A percentile compares a stretch with the other conserved stretches of the same genome.
phyloP scores from a whole-genome alignment of 2,888 invertebrate species.

The Patella caerulea region DNA sequence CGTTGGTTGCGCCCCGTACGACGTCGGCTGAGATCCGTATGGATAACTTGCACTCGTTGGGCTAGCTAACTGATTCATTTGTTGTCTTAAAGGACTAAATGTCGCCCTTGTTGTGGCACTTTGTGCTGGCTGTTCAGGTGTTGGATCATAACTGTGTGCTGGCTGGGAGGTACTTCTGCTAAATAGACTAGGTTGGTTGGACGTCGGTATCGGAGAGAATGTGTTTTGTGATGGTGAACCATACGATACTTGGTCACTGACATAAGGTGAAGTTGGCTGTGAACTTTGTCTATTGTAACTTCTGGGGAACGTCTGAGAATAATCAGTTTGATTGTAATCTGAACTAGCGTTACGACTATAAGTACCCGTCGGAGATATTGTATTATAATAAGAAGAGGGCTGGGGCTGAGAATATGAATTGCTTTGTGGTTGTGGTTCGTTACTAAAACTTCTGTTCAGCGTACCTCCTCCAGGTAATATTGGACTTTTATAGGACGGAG shows the following conservation, averaged over 20 bases:
- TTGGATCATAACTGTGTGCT: slow-evolving; percentile 13
- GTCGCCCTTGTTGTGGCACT: slow-evolving; percentile 4
- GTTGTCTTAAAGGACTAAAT: neutral
- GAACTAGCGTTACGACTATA: slow-evolving; percentile 9
- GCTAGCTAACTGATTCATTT: slow-evolving; percentile 11
- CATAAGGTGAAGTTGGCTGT: slow-evolving; percentile 6
- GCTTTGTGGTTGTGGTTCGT: neutral
- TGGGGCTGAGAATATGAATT: slow-evolving; percentile 17
- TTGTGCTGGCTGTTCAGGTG: slow-evolving; percentile 18
- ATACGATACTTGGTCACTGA: neutral
- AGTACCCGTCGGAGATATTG: slow-evolving; percentile 28
- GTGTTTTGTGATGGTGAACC: slow-evolving; percentile 8
- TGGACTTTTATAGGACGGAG: slow-evolving; percentile 32
- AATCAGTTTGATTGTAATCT: neutral
- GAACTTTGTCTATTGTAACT: slow-evolving; percentile 9
- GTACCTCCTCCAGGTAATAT: slow-evolving; percentile 2
- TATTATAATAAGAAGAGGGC: slow-evolving; percentile 26
- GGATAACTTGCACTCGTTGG: slow-evolving; percentile 23
- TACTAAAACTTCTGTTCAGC: neutral
- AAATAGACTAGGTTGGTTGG: neutral
- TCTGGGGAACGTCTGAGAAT: slow-evolving; percentile 15
- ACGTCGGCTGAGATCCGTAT: slow-evolving; percentile 29
- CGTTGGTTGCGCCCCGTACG: slow-evolving; percentile 21
- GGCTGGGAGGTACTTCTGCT: slow-evolving; percentile 21
- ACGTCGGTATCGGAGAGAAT: slow-evolving; percentile 11